Base-by-base conservation (phyloP, 2,888 invertebrate genomes). In the Cryptocephalus moraei region DNA sequence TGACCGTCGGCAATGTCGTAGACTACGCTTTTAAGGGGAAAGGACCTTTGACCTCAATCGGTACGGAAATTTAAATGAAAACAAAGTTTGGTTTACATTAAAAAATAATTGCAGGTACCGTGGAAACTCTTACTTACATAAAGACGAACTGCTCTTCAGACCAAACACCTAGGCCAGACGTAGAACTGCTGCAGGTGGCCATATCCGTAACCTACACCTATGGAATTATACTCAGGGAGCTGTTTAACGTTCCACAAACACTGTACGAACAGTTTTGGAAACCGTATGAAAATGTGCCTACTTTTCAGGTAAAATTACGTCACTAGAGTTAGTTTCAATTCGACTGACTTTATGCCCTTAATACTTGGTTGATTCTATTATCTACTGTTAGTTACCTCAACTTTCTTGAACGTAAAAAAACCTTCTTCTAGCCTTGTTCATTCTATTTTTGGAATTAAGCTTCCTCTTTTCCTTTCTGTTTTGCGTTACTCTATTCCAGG, bases 181-280 rank as follows among this genome's bases (percentile, higher is more conserved):
- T 87, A 45, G 85, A 88, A 64, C 62, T 85, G 13, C 76, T 87
- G 46, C 76, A 82, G 57, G 70, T 81, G 0, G 79, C 79, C 2
- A 79, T 78, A 67, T 55, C 60, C 6, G 45, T 69, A 32, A 45
- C 44, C 11, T 59, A 63, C 4, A 68, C 68, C 48, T 44, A 43
- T 9, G 69, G 68, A 8, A 8, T 53, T 8, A 48, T 61, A 11
- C 60, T 59, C 46, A 54, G 61, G 44, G 62, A 57, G 45, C 53
- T 56, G 10, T 76, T 82, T 61, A 76, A 78, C 9, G 73, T 82
- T 33, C 72, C 72, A 14, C 73, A 79, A 1, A 67, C 73, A 22
- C 68, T 79, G 14, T 81, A 79, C 58, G 60, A 78, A 12, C 66
- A 67, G 44, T 73, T 80, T 33, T 83, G 76, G 62, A 73, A 73